A percentile compares a stretch with the other conserved stretches of the same genome.
Conservation (phyloP, 2,888 invertebrate species). For the Drosophila atripex region DNA sequence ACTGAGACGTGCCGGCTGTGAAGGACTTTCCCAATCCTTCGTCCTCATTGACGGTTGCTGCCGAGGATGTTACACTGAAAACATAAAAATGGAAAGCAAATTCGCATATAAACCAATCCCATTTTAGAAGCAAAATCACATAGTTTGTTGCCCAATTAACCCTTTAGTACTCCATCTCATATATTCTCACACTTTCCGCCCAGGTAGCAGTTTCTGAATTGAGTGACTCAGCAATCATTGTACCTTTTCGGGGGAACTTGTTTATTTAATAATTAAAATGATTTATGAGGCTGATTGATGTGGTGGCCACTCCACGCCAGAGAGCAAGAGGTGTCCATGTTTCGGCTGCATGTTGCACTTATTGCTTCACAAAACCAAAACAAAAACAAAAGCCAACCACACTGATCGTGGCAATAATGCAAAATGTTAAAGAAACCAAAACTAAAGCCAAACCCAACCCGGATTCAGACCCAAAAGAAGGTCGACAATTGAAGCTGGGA, state of each 20-base stretch:
- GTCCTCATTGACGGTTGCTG: conserved; percentile 9
- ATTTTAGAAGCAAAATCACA: conserved; percentile 24
- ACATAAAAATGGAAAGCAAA: not conserved
- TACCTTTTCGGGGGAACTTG: conserved; percentile 52
- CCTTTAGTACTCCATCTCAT: conserved; percentile 56
- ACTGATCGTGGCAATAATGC: conserved; percentile 46
- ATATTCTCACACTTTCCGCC: conserved; percentile 60
- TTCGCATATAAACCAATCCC: conserved; percentile 3
- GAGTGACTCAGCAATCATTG: conserved; percentile 48
- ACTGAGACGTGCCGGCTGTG: conserved; percentile 39
- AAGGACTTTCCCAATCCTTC: conserved; percentile 34
- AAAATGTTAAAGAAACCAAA: conserved; percentile 58
- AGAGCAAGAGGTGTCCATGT: conserved; percentile 62
- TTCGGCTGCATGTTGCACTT: conserved; percentile 66
- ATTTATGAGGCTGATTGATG: conserved; percentile 78
- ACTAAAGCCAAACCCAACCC: conserved; percentile 25
- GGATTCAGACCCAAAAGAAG: conserved; percentile 22
- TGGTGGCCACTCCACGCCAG: conserved; percentile 31
- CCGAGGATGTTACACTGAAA: conserved; percentile 22
- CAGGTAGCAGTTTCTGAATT: conserved; percentile 27
- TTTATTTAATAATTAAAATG: conserved; percentile 78
- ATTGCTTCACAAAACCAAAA: conserved; percentile 40
- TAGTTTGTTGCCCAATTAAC: conserved; percentile 59
- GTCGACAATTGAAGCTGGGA: conserved; percentile 41
- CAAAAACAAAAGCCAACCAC: conserved; percentile 23